Percentiles rank a stretch among this genome's conserved stretches.
These are phyloP conservation scores for Drosophila bifasciata DNA, from an alignment of 1,140 invertebrate species.

Conservation along the genomic window DNA sequence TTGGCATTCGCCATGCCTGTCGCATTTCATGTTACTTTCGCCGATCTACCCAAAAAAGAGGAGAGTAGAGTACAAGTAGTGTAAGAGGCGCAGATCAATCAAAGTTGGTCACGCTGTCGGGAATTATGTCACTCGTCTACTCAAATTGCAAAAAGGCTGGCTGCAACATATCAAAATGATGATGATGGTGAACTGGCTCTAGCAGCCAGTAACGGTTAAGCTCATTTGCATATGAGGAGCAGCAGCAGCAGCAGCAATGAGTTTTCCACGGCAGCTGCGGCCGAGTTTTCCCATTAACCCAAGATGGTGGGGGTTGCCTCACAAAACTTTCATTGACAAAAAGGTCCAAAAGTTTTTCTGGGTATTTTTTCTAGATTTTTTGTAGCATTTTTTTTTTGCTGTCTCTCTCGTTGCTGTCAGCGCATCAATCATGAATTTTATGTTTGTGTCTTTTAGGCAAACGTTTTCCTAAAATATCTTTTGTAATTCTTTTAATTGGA, in stretches of 20 bases:
- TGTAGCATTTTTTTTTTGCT: neutral
- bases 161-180: too few relatives aligned
- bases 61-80: neutral
- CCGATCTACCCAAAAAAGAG: slow-evolving; percentile 42
- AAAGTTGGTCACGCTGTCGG: slow-evolving; percentile 83
- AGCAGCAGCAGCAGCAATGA: slow-evolving; percentile 1
- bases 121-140: slow-evolving; percentile 83
- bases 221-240: slow-evolving; percentile 69
- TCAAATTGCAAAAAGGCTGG: slow-evolving; percentile 75
- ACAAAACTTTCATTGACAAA: slow-evolving; percentile 51
- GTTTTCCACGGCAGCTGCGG: slow-evolving; percentile 53
- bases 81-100: slow-evolving; percentile 75
- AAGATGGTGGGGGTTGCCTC: slow-evolving; percentile 52
- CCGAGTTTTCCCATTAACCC: slow-evolving; percentile 19
- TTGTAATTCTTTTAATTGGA: slow-evolving; percentile 52
- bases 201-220: slow-evolving; percentile 16
- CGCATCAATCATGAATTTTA: slow-evolving; percentile 75
- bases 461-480: slow-evolving; percentile 25
- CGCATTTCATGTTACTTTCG: slow-evolving; percentile 51
- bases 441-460: slow-evolving; percentile 59
- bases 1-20: slow-evolving; percentile 68
- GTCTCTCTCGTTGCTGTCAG: slow-evolving; percentile 35
- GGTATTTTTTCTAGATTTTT: slow-evolving; percentile 27
- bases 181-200: slow-evolving; percentile 34
- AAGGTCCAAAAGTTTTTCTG: slow-evolving; percentile 33